Base-by-base conservation (phyloP, 2,113 vertebrate species). In the Petroica traversi region DNA sequence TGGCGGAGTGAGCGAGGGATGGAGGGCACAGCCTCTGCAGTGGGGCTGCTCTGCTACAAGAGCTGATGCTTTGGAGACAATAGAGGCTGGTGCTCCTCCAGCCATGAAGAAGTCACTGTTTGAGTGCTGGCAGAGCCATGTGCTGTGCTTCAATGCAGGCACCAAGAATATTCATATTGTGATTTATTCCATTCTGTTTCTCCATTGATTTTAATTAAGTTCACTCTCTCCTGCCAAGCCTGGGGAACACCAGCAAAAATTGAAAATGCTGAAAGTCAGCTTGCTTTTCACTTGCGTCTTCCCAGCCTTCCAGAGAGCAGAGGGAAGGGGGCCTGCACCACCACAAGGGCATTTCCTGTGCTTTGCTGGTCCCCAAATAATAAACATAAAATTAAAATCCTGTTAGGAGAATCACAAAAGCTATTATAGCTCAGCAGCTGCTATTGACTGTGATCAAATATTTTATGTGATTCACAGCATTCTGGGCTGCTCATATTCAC, bases 311-410 rank as follows among this genome's bases (percentile, higher is more conserved):
- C 45, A n/a, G 9, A 24, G 81, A 85, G 79, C 40, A 78, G 94
- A 88, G 68, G 46, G 19, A 52, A 80, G 77, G 80, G 48, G 54
- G 75, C 48, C 88, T 41, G 14, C 28, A 28, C 54, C 11, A 71
- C 72, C 74, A 76, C 61, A 6, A 29, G 17, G 58, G 80, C 57
- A 8, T 77, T 85, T 95, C 92, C 86, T 88, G 26, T 12, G 95
- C 92, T 96, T 77, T 63, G 71, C 72, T 88, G 38, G 85, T 94
- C 97, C 91, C 95, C 84, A 95, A 94, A 96, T 97, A 96, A 97
- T 97, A 98, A 98, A 97, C 91, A 97, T 91, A 97, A 95, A 97
- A 97, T 98, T 98, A 98, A 98, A 98, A 96, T 95, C 95, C 52
- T 55, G 97, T 97, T 98, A 97, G 95, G 95, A 95, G 95, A 97